Conservation (phyloP, 35 echinoderm and acorn worm species). For the Lytechinus pictus region DNA sequence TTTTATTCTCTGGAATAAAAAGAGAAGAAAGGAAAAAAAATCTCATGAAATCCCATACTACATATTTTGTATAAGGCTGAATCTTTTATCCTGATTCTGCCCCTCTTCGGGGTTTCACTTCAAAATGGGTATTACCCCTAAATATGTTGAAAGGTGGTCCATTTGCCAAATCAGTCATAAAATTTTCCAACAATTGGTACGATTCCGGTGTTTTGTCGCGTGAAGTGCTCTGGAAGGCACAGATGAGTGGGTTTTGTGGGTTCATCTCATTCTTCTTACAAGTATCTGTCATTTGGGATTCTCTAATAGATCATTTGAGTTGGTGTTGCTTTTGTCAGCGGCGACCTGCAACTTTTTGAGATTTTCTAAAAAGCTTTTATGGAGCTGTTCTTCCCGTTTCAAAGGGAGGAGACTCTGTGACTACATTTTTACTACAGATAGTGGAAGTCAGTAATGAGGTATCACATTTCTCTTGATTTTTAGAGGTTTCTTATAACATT, state of each 20-base stretch:
- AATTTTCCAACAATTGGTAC: neutral
- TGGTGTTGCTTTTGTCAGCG: neutral
- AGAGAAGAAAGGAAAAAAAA: too few species aligned
- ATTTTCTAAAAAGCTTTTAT: neutral
- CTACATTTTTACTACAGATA: neutral
- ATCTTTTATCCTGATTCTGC: neutral
- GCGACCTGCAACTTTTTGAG: neutral
- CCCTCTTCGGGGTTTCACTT: neutral
- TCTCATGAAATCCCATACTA: neutral
- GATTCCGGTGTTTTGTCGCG: neutral
- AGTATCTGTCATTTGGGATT: neutral
- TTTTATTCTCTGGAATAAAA: too few species aligned
- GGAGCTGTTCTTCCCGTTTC: neutral
- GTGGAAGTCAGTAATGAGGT: constrained; percentile 2
- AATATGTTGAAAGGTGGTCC: neutral
- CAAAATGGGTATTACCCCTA: neutral
- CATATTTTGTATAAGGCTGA: neutral
- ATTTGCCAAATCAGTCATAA: neutral
- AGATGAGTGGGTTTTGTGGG: neutral
- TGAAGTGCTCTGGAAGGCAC: neutral
- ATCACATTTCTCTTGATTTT: neutral
- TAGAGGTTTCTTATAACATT: neutral
- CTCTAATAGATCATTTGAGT: neutral
- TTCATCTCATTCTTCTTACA: neutral
- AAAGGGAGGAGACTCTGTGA: neutral